Evolutionary conservation across 2,797 vertebrate genomes (phyloP), one percentile per base, ranked within the genome.

Genomic region (Ceyx erithaca): DNA sequence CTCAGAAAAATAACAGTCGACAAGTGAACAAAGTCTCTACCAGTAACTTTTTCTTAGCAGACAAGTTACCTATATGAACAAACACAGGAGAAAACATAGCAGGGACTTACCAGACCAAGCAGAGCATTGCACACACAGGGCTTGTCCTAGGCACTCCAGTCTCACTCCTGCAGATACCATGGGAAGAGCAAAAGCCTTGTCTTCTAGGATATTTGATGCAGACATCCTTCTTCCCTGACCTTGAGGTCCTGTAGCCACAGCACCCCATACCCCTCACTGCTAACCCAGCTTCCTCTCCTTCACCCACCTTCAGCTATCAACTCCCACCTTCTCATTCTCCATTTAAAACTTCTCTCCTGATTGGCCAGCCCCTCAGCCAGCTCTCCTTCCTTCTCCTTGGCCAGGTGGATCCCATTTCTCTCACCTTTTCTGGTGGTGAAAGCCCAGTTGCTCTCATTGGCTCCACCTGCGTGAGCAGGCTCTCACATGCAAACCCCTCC

Each of bases 171-270:
- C 8, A 31, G 30, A 4, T 4, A 14, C 25, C 33, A 51, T 18
- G 10, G 5, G 20, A 40, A 22, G 9, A 13, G 5, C 1, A 1
- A 17, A 25, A 17, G 3, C 6, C n/a, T 7, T 20, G 7, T 5
- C 31, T 68, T 31, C 8, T 2, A 4, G 8, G 19, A 21, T 10
- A 15, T 33, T 6, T 0, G 0, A 18, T 1, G 1, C 2, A 7
- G 1, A 21, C 1, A 11, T 5, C 17, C 35, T 41, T 35, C 48
- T 5, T 1, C 33, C 26, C 13, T 2, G 14, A 9, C 17, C 14
- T 5, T 0, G 6, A 49, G 14, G 9, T 3, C 31, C 35, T 33
- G 33, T 2, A 26, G 1, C 17, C 37, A 16, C 26, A 69, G 4
- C 63, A 30, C 10, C 10, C 19, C 20, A 8, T 1, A 0, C 16